Evolutionary conservation across 2,113 vertebrate genomes (phyloP), one percentile per base, ranked within the genome.

Genomic region (Oceanites oceanicus): DNA sequence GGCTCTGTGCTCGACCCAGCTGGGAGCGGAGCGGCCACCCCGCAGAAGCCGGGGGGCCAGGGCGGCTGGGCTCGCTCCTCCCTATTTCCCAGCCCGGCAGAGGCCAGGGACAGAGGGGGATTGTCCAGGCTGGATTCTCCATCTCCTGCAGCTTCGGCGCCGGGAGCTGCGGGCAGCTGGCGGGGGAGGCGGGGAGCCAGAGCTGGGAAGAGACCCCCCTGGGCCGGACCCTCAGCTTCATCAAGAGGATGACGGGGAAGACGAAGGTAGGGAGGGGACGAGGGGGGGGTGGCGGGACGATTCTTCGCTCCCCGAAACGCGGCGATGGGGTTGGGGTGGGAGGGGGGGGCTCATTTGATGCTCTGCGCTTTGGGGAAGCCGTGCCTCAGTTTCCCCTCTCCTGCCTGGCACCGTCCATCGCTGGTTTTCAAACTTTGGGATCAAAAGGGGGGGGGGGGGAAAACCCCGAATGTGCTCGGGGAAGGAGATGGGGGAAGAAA

Each of bases 191-290:
- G 45, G 97, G 40, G 91, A 91, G 68, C 90, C 92, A 78, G 68
- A 79, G 93, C 78, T 83, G 53, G 80, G 97, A 82, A 55, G 96
- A 59, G 80, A 96, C 89, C 85, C 94, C 80, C 52, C 96, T 99
- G 83, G 97, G 95, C 44, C 92, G 98, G 82, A 98, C 98, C 25
- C 87, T 99, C 89, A 98, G 98, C 90, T 98, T 99, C 97, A 45
- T 99, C 70, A 96, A 67, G 90, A 98, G 97, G 97, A 98, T 99
- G 98, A 97, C 98, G 1, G 97, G 98, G 32, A 98, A 98, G 81
- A 90, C 94, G 44, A 99, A 98, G 98, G 98, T 98, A 97, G 34
- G 96, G 42, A 34, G 25, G 17, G 20, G 65, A 13, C 6, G 66
- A 22, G 30, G 32, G 3, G 20, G 20, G 25, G 44, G 18, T 5